Base-by-base conservation (phyloP, 1,140 invertebrate species). In the Chionoecetes opilio region DNA sequence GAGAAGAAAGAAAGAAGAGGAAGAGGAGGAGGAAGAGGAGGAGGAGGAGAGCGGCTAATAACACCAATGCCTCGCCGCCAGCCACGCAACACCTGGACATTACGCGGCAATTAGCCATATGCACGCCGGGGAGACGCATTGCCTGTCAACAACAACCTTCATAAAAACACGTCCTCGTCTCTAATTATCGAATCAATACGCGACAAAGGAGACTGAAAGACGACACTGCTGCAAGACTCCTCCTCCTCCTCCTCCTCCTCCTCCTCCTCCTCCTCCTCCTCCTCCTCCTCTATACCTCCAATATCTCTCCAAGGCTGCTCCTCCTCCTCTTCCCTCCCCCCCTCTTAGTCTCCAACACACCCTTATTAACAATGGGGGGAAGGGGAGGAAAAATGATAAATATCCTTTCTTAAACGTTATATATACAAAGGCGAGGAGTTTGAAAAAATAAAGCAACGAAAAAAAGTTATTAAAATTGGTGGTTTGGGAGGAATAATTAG, bases 101-200 rank as follows among this genome's bases (percentile, higher is more conserved):
- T 75, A 75, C 63, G n/a, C 1, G 63, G 21, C 63, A 75, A 75
- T 75, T 75, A 75, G 63, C 63, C 63, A 75, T 75, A 75, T 75
- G 63, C 21, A 75, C 63, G n/a, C 63, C 26, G n/a, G 21, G 21
- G n/a, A 75, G n/a, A 21, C n/a, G 63, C 63, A 75, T 75, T 75
- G 63, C 63, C 63, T 53, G 63, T n/a, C 63, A 75, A n/a, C 63
- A 75, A 1, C 8, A 11, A 75, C 1, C 21, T 75, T 75, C 5
- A 75, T 75, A 75, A 75, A 75, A 75, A 75, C 5, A 5, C 63
- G 9, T n/a, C 63, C n/a, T 75, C 63, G 63, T 75, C 63, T 75
- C 63, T 75, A 75, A 75, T 75, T 26, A 75, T 75, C 63, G 63
- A 75, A 75, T 75, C 63, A 75, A 75, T 75, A 75, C 63, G 63